These are phyloP conservation scores for Hippoglossus hippoglossus DNA, from an alignment of 2,797 vertebrate genomes.

Conservation along the genomic window DNA sequence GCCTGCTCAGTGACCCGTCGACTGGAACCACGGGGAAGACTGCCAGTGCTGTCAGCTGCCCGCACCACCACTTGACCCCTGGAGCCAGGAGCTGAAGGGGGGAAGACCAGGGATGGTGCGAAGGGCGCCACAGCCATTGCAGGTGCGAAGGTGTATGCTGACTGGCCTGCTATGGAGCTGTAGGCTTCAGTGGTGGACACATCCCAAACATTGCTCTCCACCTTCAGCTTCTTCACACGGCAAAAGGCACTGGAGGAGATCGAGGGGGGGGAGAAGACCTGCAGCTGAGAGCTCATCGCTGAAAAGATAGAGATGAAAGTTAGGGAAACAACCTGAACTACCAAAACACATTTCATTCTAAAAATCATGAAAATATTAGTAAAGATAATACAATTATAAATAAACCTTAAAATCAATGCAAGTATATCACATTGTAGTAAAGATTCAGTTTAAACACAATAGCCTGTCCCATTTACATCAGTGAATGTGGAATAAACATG, in stretches of 20 bases:
- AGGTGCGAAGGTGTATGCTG: conserved; percentile 89
- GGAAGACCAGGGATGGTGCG: conserved; percentile 90
- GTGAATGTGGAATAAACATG: neutral
- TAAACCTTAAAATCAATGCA: too few relatives aligned
- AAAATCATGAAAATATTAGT: neutral
- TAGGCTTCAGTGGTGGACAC: conserved; percentile 94
- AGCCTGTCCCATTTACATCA: neutral
- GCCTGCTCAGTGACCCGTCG: conserved; percentile 85
- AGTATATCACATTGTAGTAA: neutral
- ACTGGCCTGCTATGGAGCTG: conserved; percentile 91
- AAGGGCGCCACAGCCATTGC: conserved; percentile 91
- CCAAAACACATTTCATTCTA: neutral
- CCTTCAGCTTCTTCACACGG: conserved; percentile 98
- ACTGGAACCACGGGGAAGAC: conserved; percentile 93
- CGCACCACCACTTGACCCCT: conserved; percentile 94
- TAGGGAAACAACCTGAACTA: neutral
- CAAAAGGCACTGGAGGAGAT: conserved; percentile 99
- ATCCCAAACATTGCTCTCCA: conserved; percentile 96
- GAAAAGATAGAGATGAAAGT: conserved; percentile 30
- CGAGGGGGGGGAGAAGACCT: conserved; percentile 96
- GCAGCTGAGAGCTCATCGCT: conserved; percentile 99
- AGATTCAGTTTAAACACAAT: neutral
- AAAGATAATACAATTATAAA: too few relatives aligned
- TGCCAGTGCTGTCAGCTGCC: conserved; percentile 93
- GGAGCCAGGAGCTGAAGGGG: conserved; percentile 88